Evolutionary conservation across 1,140 invertebrate genomes (phyloP), one percentile per base, ranked within the genome.

Genomic region (Bombus cullumanus): DNA sequence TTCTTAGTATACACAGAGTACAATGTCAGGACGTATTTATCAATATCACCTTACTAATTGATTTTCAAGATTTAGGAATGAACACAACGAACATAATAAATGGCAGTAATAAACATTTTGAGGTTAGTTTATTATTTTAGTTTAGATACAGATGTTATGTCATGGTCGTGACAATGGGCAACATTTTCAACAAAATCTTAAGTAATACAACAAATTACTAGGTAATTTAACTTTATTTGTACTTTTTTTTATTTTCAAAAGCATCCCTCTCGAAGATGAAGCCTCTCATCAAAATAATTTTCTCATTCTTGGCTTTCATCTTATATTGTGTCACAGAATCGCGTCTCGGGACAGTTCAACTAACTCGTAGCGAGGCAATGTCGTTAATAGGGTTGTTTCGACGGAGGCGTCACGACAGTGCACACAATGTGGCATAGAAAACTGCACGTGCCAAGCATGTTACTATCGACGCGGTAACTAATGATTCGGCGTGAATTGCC

Each of bases 401-500:
- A 71, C 5, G 41, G 15, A 76, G 68, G 8, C 39, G 34, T 66
- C 12, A 22, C n/a, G 13, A 37, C 31, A 31, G 28, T 3, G n/a
- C 59, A 2, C 15, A 22, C 57, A 41, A 66, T 28, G 31, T 15
- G 31, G 1, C 28, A 28, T 53, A 39, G 71, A 66, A 47, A 75
- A 75, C 31, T 66, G 72, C 81, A 66, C 72, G 81, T 82, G 81
- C 22, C 59, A 25, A 10, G 71, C 37, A 53, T 13, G 41, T 66
- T 53, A 13, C 39, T 43, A 81, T 81, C 53, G 53, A n/a, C 69
- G 13, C 15, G 47, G n/a, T 62, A 81, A 59, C 37, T 62, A 73
- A 72, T 34, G 34, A 72, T 59, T 10, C 8, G 22, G 75, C 34
- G 78, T 53, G 47, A 15, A 57, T 37, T 37, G 39, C 31, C 18